These are phyloP conservation scores for Amia ocellicauda DNA, from an alignment of 2,113 vertebrate species.

Conservation along the genomic window DNA sequence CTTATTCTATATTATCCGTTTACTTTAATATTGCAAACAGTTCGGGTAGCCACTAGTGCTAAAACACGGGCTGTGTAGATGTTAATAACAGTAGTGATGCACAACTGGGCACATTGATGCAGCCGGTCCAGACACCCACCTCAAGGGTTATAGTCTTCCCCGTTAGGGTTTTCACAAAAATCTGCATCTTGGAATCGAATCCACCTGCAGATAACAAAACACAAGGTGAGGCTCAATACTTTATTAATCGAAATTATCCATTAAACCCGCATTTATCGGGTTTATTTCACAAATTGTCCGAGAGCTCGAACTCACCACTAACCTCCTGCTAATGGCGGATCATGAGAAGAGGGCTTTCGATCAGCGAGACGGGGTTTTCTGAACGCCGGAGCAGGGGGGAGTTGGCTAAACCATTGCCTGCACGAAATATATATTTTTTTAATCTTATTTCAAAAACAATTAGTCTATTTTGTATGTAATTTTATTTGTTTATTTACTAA, in stretches of 20 bases:
- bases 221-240: neutral
- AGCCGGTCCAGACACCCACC: conserved; percentile 61
- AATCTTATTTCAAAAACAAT: no score
- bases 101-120: neutral
- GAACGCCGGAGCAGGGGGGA: conserved; percentile 37
- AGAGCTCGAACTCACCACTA: conserved; percentile 52
- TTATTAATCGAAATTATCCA: neutral
- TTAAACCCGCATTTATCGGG: neutral
- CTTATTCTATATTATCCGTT: no score
- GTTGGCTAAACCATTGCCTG: conserved; percentile 28
- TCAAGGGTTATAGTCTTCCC: conserved; percentile 98
- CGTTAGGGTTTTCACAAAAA: conserved; percentile 98
- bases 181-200: conserved; percentile 81
- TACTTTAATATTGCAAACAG: no score
- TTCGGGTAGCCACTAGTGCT: no score
- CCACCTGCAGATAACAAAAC: conserved; percentile 54
- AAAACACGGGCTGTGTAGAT: no score
- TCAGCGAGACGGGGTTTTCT: conserved; percentile 68
- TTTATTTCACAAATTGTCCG: rapidly evolving
- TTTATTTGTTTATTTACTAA: neutral
- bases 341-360: conserved; percentile 60
- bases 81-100: no score
- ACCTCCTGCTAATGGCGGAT: conserved; percentile 74
- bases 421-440: conserved; percentile 19
- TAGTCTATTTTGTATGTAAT: neutral